Evolutionary conservation across 2,797 vertebrate genomes (phyloP), one percentile per base, ranked within the genome.

Genomic region (Iguana delicatissima): DNA sequence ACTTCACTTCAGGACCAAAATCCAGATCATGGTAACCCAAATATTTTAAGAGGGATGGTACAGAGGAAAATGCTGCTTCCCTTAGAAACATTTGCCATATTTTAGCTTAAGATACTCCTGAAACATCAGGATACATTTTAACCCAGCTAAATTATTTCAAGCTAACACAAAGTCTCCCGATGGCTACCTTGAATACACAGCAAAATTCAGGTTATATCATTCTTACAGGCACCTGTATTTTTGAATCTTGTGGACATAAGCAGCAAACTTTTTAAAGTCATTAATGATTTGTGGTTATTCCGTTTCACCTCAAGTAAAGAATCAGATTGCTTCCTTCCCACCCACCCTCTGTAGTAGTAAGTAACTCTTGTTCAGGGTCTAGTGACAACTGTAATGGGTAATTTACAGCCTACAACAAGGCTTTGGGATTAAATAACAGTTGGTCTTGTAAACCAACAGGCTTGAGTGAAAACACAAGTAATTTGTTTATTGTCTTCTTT

Each of bases 401-500:
- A 96, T 96, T 98, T 97, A 96, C 94, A 96, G 92, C 94, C 92
- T 91, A 87, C 90, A 92, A 38, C 85, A 93, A 93, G 92, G 42
- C 77, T 96, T 94, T 94, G 95, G 93, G 92, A 95, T 95, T 96
- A 96, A 96, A 95, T 95, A 96, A 94, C 94, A 96, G 86, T 90
- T 89, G 94, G 93, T 95, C 94, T 88, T 96, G 94, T 96, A 97
- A 96, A 96, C 93, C 92, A 96, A 95, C 89, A 95, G 89, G 91
- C 92, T 94, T 97, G n/a, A 59, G 91, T 94, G 95, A 97, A 97
- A 97, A 95, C 89, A 94, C 88, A 5, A 95, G 91, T 95, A 96
- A 97, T 97, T 97, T 97, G 93, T 97, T 97, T 97, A 97, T 96
- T 97, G 94, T 90, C 89, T 87, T 96, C 95, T 95, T 92, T 94